These are phyloP conservation scores for Galbula dea DNA, from an alignment of 2,113 vertebrate genomes.

Conservation along the genomic window DNA sequence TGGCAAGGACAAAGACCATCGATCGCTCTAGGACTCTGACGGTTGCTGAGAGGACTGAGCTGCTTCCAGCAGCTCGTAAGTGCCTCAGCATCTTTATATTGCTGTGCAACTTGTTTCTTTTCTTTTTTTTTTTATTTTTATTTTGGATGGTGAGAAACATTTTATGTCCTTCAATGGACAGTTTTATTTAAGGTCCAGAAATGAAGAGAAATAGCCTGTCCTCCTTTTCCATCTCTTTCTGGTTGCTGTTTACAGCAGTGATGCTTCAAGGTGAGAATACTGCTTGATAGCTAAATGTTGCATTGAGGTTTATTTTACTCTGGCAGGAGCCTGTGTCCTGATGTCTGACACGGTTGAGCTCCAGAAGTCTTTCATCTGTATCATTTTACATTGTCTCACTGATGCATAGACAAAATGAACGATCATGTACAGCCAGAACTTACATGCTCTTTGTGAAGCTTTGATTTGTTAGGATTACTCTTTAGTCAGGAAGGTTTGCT, in stretches of 20 bases:
- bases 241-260: constrained; percentile 51
- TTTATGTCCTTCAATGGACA: not conserved
- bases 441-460: not conserved
- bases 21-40: not conserved
- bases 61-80: not conserved
- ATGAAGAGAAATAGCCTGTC: constrained; percentile 42
- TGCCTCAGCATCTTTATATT: not conserved
- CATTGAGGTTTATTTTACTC: not conserved
- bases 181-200: not conserved
- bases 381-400: not conserved
- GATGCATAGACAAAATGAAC: not conserved
- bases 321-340: not conserved
- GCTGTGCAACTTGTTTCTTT: not conserved
- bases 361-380: not conserved
- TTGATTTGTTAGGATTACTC: not conserved
- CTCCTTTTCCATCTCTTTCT: constrained; percentile 11
- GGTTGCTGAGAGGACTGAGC: not conserved
- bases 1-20: not conserved
- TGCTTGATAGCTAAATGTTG: not conserved
- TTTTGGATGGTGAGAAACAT: not conserved
- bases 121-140: not conserved
- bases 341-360: not conserved
- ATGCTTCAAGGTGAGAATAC: constrained; percentile 68
- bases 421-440: not conserved
- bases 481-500: not conserved